phyloP scores from a whole-genome alignment of 2,113 vertebrate genomes.

The Aptenodytes forsteri region DNA sequence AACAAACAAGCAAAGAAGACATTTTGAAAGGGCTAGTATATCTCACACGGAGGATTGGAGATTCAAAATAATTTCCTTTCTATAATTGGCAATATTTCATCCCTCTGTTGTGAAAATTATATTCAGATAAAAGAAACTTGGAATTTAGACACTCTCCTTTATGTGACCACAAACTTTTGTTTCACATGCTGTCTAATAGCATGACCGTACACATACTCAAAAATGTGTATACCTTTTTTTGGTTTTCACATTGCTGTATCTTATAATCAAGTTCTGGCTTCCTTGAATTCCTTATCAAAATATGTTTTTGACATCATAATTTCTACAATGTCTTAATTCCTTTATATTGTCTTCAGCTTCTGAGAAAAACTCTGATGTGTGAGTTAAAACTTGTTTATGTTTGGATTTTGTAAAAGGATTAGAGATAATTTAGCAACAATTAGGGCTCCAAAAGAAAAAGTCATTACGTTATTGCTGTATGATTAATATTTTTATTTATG shows the following conservation, averaged over 20 bases:
- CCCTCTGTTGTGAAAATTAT: neutral
- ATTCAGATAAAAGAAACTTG: neutral
- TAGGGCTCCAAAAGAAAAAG: neutral
- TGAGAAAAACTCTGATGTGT: neutral
- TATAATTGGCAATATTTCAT: neutral
- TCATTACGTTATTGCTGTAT: fast-evolving
- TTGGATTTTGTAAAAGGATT: neutral
- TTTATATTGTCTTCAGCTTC: neutral
- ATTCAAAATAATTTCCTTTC: neutral
- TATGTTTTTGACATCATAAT: neutral
- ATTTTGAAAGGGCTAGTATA: neutral
- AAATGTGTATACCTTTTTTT: neutral
- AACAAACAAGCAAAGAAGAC: neutral
- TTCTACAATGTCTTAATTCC: neutral
- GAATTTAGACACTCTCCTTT: neutral
- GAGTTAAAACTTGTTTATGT: neutral
- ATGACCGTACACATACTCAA: neutral
- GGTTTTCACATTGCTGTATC: neutral
- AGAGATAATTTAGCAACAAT: neutral
- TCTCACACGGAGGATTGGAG: neutral
- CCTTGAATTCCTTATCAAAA: neutral
- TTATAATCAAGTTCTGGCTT: neutral
- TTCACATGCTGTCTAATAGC: neutral
- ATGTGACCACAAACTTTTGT: neutral
- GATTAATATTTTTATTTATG: neutral